A percentile compares a stretch with the other conserved stretches of the same genome.
phyloP scores from a whole-genome alignment of 2,888 invertebrate genomes.

The Hemicrepidius hirtus region DNA sequence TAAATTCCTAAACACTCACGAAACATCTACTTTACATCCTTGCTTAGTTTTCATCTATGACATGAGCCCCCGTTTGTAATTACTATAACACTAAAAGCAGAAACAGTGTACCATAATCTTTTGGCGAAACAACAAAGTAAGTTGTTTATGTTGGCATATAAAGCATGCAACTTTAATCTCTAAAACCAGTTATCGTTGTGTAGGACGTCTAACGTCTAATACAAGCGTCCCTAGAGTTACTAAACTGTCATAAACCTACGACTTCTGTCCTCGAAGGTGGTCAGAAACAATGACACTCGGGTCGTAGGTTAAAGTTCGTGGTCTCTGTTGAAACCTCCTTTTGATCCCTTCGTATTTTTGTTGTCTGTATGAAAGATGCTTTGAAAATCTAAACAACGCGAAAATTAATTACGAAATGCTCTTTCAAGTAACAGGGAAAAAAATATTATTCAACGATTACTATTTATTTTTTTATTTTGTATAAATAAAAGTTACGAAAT shows the following conservation, averaged over 20 bases:
- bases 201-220: constrained; percentile 44
- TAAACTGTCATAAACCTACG: constrained; percentile 57
- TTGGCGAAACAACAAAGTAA: constrained; percentile 24
- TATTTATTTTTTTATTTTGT: no score
- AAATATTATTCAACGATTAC: no score
- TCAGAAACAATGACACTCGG: constrained; percentile 56
- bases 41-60: not conserved
- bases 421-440: no score
- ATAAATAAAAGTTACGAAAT: no score
- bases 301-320: constrained; percentile 55
- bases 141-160: constrained; percentile 36
- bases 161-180: constrained; percentile 41
- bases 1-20: no score
- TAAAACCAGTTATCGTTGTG: constrained; percentile 40
- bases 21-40: not conserved
- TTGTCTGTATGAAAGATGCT: no score
- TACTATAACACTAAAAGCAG: not conserved
- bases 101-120: not conserved
- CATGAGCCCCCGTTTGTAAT: not conserved
- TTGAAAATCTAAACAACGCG: no score
- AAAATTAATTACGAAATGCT: no score
- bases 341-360: constrained; percentile 1
- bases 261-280: constrained; percentile 57
- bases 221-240: constrained; percentile 52
- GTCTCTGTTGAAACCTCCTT: constrained; percentile 18